These are phyloP conservation scores for Ceratosolen solmsi DNA, from an alignment of 1,140 invertebrate species.

Conservation along the genomic window DNA sequence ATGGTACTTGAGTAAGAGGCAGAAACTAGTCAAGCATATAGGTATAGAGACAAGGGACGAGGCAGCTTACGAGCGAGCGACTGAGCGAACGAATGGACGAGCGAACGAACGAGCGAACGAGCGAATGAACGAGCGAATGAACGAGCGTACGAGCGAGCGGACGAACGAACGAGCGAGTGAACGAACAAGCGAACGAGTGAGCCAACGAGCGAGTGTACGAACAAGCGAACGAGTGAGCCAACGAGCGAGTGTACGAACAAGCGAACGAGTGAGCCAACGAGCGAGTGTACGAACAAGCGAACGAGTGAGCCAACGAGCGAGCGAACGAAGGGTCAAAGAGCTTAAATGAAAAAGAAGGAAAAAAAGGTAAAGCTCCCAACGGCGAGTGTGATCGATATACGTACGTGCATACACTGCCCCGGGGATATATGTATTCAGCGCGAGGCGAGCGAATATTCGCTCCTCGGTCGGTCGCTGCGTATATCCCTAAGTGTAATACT, in stretches of 20 bases:
- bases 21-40: slow-evolving; percentile 41
- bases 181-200: too few species aligned
- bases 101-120: too few species aligned
- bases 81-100: slow-evolving; percentile 32
- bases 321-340: slow-evolving; percentile 55
- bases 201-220: too few species aligned
- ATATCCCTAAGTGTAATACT: slow-evolving; percentile 20
- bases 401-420: slow-evolving; percentile 22
- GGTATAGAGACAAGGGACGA: too few species aligned
- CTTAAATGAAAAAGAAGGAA: slow-evolving; percentile 53
- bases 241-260: not conserved
- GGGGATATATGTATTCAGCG: not conserved
- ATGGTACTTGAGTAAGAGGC: slow-evolving; percentile 29
- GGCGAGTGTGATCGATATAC: slow-evolving; percentile 58
- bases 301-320: slow-evolving; percentile 48
- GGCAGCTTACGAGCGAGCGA: not conserved
- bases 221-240: too few species aligned
- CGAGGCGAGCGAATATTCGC: not conserved
- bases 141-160: too few species aligned
- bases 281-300: slow-evolving; percentile 48
- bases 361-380: slow-evolving; percentile 53
- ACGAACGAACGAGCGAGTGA: too few species aligned
- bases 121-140: too few species aligned
- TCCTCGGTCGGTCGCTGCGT: slow-evolving; percentile 3
- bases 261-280: not conserved